Conservation (phyloP, 2,797 vertebrate genomes). For the Poeciliopsis gracilis region DNA sequence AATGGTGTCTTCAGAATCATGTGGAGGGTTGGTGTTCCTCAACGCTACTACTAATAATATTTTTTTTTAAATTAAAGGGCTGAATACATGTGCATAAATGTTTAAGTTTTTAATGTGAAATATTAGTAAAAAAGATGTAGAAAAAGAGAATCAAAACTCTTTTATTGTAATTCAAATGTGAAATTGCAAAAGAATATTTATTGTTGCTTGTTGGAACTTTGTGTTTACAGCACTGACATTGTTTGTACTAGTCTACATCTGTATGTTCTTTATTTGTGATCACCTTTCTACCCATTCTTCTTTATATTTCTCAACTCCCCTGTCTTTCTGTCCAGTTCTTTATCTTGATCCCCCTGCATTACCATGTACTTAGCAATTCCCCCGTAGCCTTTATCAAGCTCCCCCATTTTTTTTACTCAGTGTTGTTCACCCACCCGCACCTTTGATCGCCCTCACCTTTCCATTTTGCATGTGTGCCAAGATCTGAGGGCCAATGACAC, state of each 20-base stretch:
- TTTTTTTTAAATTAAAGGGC: too few species aligned
- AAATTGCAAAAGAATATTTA: not conserved
- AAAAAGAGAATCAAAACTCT: not conserved
- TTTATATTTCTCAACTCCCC: constrained; percentile 47
- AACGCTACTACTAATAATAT: too few species aligned
- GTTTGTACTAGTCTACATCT: not conserved
- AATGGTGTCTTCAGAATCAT: not conserved
- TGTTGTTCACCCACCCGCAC: constrained; percentile 56
- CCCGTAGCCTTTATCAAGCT: constrained; percentile 67
- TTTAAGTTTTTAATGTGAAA: not conserved
- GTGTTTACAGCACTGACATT: not conserved
- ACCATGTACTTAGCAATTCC: constrained; percentile 59
- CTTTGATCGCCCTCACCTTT: constrained; percentile 19
- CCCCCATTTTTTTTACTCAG: constrained; percentile 55
- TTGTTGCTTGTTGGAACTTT: not conserved
- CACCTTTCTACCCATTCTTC: constrained; percentile 28
- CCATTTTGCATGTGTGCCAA: constrained; percentile 73
- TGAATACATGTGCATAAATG: not conserved
- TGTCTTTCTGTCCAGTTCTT: constrained; percentile 55
- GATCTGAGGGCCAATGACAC: constrained; percentile 71
- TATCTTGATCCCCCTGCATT: constrained; percentile 48
- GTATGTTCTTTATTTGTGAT: constrained; percentile 41
- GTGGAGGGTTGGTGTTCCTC: not conserved
- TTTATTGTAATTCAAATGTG: not conserved
- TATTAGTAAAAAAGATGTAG: not conserved